Conservation (phyloP, 1,140 invertebrate genomes). For the Charaxes varanes region DNA sequence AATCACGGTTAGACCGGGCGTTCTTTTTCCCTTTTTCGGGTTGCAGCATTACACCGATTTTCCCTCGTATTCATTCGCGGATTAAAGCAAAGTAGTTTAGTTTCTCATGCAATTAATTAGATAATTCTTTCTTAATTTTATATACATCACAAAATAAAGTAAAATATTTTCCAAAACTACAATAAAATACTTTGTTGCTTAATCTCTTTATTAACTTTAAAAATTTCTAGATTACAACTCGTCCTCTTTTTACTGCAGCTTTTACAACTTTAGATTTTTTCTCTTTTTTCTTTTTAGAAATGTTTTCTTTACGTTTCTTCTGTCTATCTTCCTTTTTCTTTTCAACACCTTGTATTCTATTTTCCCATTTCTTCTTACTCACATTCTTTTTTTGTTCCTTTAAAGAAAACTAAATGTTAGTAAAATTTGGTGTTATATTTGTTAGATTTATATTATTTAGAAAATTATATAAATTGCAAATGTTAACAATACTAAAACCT, state of each 20-base stretch:
- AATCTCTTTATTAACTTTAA: constrained; percentile 1
- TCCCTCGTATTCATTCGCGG: too few species aligned
- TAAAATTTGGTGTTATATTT: too few species aligned
- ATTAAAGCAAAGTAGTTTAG: too few species aligned
- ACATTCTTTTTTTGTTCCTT: constrained; percentile 65
- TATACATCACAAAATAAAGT: not conserved
- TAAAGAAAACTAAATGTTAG: constrained; percentile 9
- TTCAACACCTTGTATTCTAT: constrained; percentile 47
- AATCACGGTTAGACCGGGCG: too few species aligned
- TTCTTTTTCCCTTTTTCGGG: too few species aligned
- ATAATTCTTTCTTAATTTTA: too few species aligned
- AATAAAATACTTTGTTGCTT: constrained; percentile 1
- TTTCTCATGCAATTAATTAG: too few species aligned
- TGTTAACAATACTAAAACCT: too few species aligned
- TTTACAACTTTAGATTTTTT: constrained; percentile 61
- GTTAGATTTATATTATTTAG: too few species aligned
- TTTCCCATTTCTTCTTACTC: constrained; percentile 62
- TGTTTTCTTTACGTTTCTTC: constrained; percentile 59
- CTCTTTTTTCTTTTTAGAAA: constrained; percentile 62
- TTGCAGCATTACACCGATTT: too few species aligned
- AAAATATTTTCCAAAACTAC: not conserved
- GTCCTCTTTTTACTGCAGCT: constrained; percentile 50
- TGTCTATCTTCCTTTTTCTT: constrained; percentile 56
- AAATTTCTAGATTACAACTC: constrained; percentile 45
- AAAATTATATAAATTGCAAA: too few species aligned